Evolutionary conservation across 2,113 vertebrate species (phyloP).

Genomic region (Glareola pratincola): DNA sequence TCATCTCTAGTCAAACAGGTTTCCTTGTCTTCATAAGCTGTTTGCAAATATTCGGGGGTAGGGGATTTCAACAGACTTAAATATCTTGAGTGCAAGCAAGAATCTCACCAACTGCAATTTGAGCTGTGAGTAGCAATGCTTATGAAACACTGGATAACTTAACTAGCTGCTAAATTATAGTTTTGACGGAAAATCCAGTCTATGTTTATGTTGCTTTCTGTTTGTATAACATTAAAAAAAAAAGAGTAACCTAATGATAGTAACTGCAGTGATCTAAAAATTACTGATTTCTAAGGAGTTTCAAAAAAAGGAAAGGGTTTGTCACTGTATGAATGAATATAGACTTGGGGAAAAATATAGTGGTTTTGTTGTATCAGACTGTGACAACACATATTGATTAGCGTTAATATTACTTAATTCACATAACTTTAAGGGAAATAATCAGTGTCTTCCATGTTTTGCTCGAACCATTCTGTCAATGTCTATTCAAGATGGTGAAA

Average conservation of each 20-base stretch:
- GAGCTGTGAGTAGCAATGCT: background rate
- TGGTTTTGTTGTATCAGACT: background rate
- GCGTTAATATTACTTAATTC: background rate
- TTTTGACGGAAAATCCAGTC: background rate
- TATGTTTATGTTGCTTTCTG: background rate
- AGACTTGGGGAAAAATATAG: background rate
- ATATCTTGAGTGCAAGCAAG: background rate
- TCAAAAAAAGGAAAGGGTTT: background rate
- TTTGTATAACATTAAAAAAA: background rate
- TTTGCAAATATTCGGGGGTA: background rate
- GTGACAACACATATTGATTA: background rate
- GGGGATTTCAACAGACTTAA: background rate
- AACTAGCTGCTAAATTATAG: background rate
- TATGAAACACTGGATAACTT: background rate
- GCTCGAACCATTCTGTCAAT: background rate
- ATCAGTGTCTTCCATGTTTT: background rate
- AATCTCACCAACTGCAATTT: background rate
- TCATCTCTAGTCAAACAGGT: background rate
- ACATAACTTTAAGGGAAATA: background rate
- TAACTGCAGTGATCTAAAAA: background rate
- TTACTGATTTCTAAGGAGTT: background rate
- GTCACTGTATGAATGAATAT: background rate
- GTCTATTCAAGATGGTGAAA: background rate
- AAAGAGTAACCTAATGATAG: background rate
- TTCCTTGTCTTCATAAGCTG: background rate